Base-by-base conservation (phyloP, 2,797 vertebrate genomes). In the Rhinichthys osculus region DNA sequence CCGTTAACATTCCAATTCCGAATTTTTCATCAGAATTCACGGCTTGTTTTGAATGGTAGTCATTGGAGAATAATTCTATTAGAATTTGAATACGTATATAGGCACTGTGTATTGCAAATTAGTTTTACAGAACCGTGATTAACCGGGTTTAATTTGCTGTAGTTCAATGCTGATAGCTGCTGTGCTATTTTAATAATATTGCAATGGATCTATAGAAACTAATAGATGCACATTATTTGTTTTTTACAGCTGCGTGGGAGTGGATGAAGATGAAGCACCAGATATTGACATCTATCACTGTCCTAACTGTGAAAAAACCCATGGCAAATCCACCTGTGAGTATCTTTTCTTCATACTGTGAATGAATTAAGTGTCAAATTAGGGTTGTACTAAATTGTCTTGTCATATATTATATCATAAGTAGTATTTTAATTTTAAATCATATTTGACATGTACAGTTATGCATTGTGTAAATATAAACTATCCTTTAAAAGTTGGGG, bases 221-320 rank as follows among this genome's bases (percentile, higher is more conserved):
- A 35, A 21, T 16, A 50, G 16, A 23, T 23, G 5, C 3, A 6
- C 21, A 80, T 67, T 35, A 1, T 10, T 42, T 38, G 19, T 64
- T 78, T 80, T 86, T 87, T 97, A 50, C 95, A 99, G 98, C 94
- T 99, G 98, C 89, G 98, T 99, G 62, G 97, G 94, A 17, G 98
- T 99, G 86, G 98, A 99, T 91, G 98, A 99, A 91, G 98, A 99
- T 71, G 98, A 99, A 69, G 98, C 97, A 35, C 98, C 98, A 50
- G 97, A 99, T 81, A 99, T 99, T 0, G 98, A 99, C 92, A 97
- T 99, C 89, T 99, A 99, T 90, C 98, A 99, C 88, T 99, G 98
- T 93, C 98, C 98, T 1, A 99, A 99, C 92, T 99, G 98, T 64
- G 98, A 99, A 94, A 98, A 98, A 92, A 97, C 96, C 64, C 97